Evolutionary conservation across 2,888 invertebrate genomes (phyloP), one percentile per base, ranked within the genome.

Genomic region (Limnephilus marmoratus): DNA sequence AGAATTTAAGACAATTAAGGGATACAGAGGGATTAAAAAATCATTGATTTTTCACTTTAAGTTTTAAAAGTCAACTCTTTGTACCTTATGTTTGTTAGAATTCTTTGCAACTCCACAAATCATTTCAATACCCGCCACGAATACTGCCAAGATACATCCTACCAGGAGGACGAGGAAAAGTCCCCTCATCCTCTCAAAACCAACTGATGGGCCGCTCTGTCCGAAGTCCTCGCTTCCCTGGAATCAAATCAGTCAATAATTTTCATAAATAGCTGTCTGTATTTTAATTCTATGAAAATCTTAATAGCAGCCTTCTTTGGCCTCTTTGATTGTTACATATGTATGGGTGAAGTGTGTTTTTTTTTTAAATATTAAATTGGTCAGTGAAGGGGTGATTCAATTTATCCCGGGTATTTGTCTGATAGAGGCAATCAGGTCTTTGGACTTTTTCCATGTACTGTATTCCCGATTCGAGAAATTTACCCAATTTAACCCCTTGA

Each of bases 171-270:
- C 98, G 81, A 98, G 96, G 95, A 98, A 98, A 2, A 98, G 98
- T 29, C 98, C 98, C 91, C 98, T 98, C 2, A 98, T 98, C 94
- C 99, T 98, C 85, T 97, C 97, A 91, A 99, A 95, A 29, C 97
- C 97, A 90, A 98, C 68, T 68, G 68, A n/a, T 0, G 9, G 1
- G 68, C 5, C 9, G 68, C 18, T 68, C n/a, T 24, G 68, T n/a
- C 9, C 68, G 18, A 24, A 24, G 4, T 24, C 68, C 9, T n/a
- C 68, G 24, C 68, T 68, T 24, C 7, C 24, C 68, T 68, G 9
- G 24, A 95, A 31, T 97, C 97, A 68, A 24, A 68, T 24, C 24
- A 68, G 24, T 24, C 24, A 68, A 68, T 68, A 24, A 5, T 9
- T 41, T 41, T 7, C 5, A 41, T 0, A 41, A 41, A 0, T 7